These are phyloP conservation scores for Noctua comes DNA, from an alignment of 2,888 invertebrate species.

Conservation along the genomic window DNA sequence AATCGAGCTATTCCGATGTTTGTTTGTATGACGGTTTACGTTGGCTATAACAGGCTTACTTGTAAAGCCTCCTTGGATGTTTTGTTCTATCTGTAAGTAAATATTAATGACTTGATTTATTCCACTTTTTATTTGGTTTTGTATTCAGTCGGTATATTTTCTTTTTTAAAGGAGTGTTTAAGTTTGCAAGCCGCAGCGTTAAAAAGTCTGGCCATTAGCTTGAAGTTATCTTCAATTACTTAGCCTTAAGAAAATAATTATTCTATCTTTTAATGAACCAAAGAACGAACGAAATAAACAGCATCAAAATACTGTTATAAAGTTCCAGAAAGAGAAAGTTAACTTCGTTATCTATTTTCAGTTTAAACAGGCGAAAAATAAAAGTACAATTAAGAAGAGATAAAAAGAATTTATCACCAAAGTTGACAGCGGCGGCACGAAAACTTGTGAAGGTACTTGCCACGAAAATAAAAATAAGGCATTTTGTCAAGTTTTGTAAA, in stretches of 20 bases:
- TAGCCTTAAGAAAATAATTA: constrained; percentile 5
- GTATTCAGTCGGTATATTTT: not conserved
- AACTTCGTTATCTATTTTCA: constrained; percentile 45
- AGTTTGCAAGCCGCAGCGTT: not conserved
- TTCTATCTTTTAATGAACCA: constrained; percentile 32
- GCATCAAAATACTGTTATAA: constrained; percentile 39
- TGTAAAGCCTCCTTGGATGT: not conserved
- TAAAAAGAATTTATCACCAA: constrained; percentile 54
- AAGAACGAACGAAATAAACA: constrained; percentile 35
- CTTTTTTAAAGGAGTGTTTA: not conserved
- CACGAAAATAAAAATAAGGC: constrained; percentile 26
- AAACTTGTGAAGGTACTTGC: constrained; percentile 34
- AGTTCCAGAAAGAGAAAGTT: constrained; percentile 40
- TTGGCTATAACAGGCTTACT: not conserved
- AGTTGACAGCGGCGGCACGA: constrained; percentile 47
- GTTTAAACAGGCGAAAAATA: constrained; percentile 46
- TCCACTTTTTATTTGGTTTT: not conserved
- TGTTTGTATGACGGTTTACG: not conserved
- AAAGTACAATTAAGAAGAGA: constrained; percentile 55
- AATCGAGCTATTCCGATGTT: not conserved
- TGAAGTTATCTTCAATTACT: constrained; percentile 22
- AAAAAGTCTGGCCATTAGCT: not conserved
- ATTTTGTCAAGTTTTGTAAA: constrained; percentile 31
- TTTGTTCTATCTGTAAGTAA: not conserved
- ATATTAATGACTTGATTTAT: not conserved